A percentile compares a stretch with the other conserved stretches of the same genome.
Evolutionary conservation across 2,113 vertebrate species (phyloP).

Genomic region (Anthoscopus minutus): DNA sequence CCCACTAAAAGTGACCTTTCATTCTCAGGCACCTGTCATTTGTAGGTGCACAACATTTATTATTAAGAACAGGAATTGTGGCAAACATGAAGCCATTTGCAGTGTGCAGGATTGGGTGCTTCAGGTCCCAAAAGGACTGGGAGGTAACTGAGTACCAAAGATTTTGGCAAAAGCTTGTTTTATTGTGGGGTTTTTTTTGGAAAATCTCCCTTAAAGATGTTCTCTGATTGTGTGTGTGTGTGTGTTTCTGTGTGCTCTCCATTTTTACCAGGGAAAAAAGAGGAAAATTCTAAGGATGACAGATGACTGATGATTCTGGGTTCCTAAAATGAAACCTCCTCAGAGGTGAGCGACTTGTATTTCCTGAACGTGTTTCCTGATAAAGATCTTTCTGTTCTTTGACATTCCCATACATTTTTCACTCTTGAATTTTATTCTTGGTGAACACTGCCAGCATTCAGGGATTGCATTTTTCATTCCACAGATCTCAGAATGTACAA

Average conservation of each 20-base stretch:
- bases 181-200: not conserved
- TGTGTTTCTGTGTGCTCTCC: not conserved
- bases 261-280: not conserved
- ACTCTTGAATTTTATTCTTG: not conserved
- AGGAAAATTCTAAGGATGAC: not conserved
- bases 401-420: not conserved
- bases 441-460: not conserved
- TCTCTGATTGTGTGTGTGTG: not conserved
- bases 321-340: not conserved
- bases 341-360: not conserved
- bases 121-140: not conserved
- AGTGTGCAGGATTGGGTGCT: not conserved
- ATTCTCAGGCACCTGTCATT: not conserved
- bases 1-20: not conserved
- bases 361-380: not conserved
- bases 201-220: not conserved
- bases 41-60: not conserved
- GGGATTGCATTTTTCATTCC: not conserved
- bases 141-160: not conserved
- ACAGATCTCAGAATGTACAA: not conserved
- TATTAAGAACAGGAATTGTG: not conserved
- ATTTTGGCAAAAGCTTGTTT: not conserved
- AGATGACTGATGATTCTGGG: not conserved
- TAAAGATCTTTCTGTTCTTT: not conserved
- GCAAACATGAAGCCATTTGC: not conserved